These are phyloP conservation scores for Micoletzkya japonica DNA, from an alignment of 2,888 invertebrate genomes.

Conservation along the genomic window DNA sequence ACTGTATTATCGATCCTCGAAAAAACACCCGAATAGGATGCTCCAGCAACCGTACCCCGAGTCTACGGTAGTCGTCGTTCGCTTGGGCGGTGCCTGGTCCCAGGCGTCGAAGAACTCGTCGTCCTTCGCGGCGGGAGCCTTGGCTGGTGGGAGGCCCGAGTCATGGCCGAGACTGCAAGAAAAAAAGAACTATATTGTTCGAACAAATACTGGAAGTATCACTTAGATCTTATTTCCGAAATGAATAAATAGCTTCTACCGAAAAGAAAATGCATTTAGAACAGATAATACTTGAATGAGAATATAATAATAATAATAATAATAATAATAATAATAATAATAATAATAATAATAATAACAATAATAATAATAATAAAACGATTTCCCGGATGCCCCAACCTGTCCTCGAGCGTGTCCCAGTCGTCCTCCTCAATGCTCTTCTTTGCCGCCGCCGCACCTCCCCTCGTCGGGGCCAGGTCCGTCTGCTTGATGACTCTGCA, in stretches of 20 bases:
- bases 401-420: conserved; percentile 57
- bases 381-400: conserved; percentile 1
- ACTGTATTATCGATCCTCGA: neutral
- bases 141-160: neutral
- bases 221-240: no score
- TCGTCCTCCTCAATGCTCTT: conserved; percentile 53
- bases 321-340: no score
- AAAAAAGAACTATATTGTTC: no score
- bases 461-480: conserved; percentile 31
- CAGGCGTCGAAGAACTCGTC: conserved; percentile 60
- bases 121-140: conserved; percentile 31
- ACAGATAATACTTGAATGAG: no score
- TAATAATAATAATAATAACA: conserved; percentile 15
- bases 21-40: neutral
- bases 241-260: neutral
- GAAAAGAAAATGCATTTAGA: neutral
- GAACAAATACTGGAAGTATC: neutral
- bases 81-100: conserved; percentile 42
- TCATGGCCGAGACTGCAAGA: conserved; percentile 9
- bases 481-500: conserved; percentile 28
- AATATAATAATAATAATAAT: no score
- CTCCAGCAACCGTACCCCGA: neutral
- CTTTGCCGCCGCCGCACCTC: conserved; percentile 27
- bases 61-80: conserved; percentile 4
- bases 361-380: no score